These are phyloP conservation scores for Labeo calbasu DNA, from an alignment of 2,797 vertebrate species.

Conservation along the genomic window DNA sequence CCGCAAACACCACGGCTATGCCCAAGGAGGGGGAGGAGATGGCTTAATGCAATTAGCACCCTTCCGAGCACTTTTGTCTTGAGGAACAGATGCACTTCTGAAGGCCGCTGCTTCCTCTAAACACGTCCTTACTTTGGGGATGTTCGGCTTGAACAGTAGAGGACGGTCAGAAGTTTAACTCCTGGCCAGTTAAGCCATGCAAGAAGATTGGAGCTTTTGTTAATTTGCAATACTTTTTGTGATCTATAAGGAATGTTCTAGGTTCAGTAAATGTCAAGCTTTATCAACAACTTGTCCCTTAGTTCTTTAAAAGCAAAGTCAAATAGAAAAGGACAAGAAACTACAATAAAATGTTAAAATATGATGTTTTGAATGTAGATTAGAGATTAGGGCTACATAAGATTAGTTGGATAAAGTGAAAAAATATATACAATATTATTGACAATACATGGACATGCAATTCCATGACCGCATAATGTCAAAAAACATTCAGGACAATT, in stretches of 20 bases:
- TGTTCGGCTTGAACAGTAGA: not conserved
- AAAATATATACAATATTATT: too few species aligned
- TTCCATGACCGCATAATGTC: not conserved
- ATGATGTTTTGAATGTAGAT: not conserved
- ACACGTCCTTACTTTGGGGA: conserved; percentile 10
- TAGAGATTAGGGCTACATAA: too few species aligned
- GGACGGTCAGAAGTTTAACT: conserved; percentile 4
- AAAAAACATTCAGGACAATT: not conserved
- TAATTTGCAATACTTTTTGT: not conserved
- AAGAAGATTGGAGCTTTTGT: not conserved
- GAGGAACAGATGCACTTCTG: conserved; percentile 80
- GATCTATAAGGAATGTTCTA: not conserved
- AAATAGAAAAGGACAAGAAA: not conserved
- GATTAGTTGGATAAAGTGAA: not conserved
- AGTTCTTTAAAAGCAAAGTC: not conserved
- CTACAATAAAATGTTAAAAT: not conserved
- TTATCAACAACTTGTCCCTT: not conserved
- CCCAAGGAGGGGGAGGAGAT: conserved; percentile 71
- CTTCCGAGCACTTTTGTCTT: conserved; percentile 82
- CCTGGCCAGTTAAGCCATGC: not conserved
- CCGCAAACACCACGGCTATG: conserved; percentile 61
- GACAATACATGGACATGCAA: not conserved
- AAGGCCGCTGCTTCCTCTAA: conserved; percentile 69
- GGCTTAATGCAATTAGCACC: conserved; percentile 83
- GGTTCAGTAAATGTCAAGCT: conserved; percentile 3